Percentiles rank a stretch among this genome's conserved stretches.
These are phyloP conservation scores for Pelobates cultripes DNA, from an alignment of 2,797 vertebrate genomes.

Conservation along the genomic window DNA sequence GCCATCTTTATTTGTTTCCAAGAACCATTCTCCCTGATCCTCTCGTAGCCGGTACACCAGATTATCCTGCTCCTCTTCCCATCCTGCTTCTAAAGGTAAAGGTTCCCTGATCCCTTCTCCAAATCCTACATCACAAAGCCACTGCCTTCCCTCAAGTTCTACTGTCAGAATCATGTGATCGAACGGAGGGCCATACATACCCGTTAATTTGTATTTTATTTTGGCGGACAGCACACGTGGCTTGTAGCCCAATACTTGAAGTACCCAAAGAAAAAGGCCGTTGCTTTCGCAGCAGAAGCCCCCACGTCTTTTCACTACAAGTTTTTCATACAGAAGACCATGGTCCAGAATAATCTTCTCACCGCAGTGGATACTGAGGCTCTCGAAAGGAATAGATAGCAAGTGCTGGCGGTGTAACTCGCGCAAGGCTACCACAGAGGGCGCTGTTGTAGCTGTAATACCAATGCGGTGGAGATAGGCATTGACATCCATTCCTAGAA, in stretches of 20 bases:
- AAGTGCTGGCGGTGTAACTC: conserved; percentile 70
- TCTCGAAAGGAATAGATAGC: conserved; percentile 73
- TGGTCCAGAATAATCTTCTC: conserved; percentile 63
- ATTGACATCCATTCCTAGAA: conserved; percentile 62
- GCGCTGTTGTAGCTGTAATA: conserved; percentile 30
- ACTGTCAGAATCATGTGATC: conserved; percentile 74
- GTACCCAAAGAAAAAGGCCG: conserved; percentile 76
- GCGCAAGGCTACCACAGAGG: conserved; percentile 64
- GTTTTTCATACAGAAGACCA: conserved; percentile 70
- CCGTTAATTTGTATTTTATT: conserved; percentile 61
- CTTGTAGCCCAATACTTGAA: conserved; percentile 69
- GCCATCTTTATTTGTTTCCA: conserved; percentile 60
- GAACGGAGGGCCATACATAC: conserved; percentile 69
- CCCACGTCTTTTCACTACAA: conserved; percentile 68
- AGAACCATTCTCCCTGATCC: conserved; percentile 44
- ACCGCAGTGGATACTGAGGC: conserved; percentile 74
- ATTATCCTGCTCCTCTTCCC: conserved; percentile 68
- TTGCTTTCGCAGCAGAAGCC: conserved; percentile 81
- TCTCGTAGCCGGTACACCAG: conserved; percentile 66
- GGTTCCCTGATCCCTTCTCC: conserved; percentile 67
- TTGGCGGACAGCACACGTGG: conserved; percentile 69
- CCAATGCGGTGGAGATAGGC: conserved; percentile 72
- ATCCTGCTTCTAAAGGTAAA: conserved; percentile 68
- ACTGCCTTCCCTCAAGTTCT: conserved; percentile 62
- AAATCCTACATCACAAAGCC: conserved; percentile 78